Conservation (phyloP, 1,140 invertebrate species). For the Lineus longissimus region DNA sequence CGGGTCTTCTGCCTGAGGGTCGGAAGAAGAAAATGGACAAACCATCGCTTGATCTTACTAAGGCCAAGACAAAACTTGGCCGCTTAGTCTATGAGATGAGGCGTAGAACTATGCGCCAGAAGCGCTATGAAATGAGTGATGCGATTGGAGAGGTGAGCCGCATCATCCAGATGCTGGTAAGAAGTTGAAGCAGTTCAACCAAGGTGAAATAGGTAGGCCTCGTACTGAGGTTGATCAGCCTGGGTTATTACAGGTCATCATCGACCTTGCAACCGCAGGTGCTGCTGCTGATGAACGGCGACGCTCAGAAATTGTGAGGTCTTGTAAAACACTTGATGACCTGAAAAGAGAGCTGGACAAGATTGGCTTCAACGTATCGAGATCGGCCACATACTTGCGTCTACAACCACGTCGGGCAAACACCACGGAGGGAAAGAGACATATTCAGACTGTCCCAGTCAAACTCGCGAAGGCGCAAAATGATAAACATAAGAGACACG, state of each 20-base stretch:
- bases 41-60: background rate
- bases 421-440: conserved; percentile 10
- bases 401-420: conserved; percentile 4
- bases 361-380: background rate
- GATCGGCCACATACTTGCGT: conserved; percentile 9
- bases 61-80: background rate
- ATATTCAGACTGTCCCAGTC: conserved; percentile 12
- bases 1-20: background rate
- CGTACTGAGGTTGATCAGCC: conserved; percentile 28
- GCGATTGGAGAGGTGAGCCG: background rate
- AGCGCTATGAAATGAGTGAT: background rate
- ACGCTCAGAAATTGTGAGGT: conserved; percentile 15
- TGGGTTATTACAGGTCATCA: conserved; percentile 27
- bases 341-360: background rate
- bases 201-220: conserved; percentile 19
- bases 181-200: conserved; percentile 4
- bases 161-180: background rate
- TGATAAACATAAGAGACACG: conserved; percentile 26
- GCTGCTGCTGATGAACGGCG: conserved; percentile 21
- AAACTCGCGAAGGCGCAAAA: conserved; percentile 17
- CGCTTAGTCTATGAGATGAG: background rate
- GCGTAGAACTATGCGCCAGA: background rate
- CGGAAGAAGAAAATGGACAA: background rate
- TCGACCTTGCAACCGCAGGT: conserved; percentile 22
- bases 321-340: conserved; percentile 24